A percentile compares a stretch with the other conserved stretches of the same genome.
These are phyloP conservation scores for Aromia moschata DNA, from an alignment of 2,888 invertebrate species.

Conservation along the genomic window DNA sequence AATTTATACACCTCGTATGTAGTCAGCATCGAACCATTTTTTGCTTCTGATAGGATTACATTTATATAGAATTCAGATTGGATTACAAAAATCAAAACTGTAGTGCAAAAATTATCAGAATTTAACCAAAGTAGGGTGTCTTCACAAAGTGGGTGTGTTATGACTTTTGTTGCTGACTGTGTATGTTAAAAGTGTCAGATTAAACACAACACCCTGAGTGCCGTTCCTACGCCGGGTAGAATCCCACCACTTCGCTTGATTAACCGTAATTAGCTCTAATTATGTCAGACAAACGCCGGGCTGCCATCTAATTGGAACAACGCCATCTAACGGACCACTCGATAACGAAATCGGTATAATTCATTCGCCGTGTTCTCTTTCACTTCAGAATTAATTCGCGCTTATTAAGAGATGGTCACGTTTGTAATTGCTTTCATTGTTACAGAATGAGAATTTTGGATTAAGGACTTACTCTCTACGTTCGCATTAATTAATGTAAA, in stretches of 20 bases:
- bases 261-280: conserved; percentile 43
- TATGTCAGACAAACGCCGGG: conserved; percentile 28
- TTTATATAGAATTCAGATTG: no score
- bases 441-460: conserved; percentile 42
- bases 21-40: no score
- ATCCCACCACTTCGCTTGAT: conserved; percentile 41
- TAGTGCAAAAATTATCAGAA: no score
- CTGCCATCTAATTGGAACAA: conserved; percentile 20
- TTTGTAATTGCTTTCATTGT: conserved; percentile 44
- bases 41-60: no score
- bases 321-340: conserved; percentile 27
- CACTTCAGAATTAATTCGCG: conserved; percentile 41
- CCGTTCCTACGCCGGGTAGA: conserved; percentile 23
- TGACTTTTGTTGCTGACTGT: no score
- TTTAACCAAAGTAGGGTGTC: no score
- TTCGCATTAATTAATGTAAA: conserved; percentile 23
- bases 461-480: conserved; percentile 34
- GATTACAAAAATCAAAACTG: no score
- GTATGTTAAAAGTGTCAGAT: no score
- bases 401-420: conserved; percentile 45
- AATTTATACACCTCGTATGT: no score
- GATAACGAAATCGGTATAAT: conserved; percentile 25
- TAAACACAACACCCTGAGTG: conserved; percentile 11
- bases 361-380: conserved; percentile 26
- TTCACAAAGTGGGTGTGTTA: no score